Evolutionary conservation across 2,888 invertebrate genomes (phyloP).

Genomic region (Melieria omissa): DNA sequence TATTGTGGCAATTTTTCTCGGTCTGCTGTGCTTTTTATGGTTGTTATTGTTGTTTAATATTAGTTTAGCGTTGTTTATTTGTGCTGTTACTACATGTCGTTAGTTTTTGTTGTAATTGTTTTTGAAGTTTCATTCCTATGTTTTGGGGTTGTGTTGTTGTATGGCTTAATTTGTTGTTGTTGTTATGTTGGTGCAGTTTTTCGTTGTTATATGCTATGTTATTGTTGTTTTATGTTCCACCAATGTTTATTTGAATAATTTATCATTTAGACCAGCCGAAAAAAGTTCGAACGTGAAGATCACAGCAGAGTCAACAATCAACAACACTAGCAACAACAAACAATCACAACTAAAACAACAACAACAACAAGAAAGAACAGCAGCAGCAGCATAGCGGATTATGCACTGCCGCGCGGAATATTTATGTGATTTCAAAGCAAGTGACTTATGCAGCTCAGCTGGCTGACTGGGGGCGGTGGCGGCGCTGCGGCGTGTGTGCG

Average conservation of each 20-base stretch:
- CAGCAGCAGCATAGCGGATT: background rate
- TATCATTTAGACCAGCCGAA: slow-evolving; percentile 10
- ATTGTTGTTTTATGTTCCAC: slow-evolving; percentile 7
- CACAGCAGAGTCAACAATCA: slow-evolving; percentile 35
- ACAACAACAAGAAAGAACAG: slow-evolving; percentile 1
- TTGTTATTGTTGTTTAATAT: no score
- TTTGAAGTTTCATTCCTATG: no score
- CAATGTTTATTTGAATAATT: slow-evolving; percentile 31
- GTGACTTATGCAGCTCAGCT: background rate
- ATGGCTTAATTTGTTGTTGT: no score
- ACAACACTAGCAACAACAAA: slow-evolving; percentile 33
- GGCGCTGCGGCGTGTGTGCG: slow-evolving; percentile 14
- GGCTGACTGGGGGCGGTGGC: background rate
- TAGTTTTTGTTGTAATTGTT: no score
- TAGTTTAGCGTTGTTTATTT: no score
- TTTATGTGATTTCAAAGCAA: background rate
- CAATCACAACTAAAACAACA: slow-evolving; percentile 13
- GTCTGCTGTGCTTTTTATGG: no score
- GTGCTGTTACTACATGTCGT: no score
- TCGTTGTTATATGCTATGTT: slow-evolving; percentile 1
- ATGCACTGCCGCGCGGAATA: no score
- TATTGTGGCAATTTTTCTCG: no score
- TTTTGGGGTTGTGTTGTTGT: no score
- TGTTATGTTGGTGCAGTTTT: no score
- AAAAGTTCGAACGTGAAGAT: slow-evolving; percentile 26